Conservation (phyloP, 2,888 invertebrate genomes). For the Mantis religiosa region DNA sequence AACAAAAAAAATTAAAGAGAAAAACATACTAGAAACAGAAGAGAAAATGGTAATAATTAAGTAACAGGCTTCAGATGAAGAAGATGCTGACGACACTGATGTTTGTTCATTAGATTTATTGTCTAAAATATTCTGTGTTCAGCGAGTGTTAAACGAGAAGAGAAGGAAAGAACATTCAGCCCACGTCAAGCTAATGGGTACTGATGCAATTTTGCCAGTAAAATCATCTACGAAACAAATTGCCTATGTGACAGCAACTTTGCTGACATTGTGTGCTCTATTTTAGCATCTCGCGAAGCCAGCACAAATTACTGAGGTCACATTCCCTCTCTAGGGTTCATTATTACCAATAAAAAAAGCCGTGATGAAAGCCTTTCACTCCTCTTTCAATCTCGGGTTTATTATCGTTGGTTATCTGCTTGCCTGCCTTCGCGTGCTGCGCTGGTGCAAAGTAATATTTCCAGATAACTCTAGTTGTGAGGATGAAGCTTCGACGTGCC, state of each 20-base stretch:
- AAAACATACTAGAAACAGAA: too few relatives aligned
- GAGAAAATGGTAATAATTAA: too few relatives aligned
- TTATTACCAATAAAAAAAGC: not conserved
- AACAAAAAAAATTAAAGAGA: too few relatives aligned
- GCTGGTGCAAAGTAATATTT: not conserved
- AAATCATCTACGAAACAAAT: too few relatives aligned
- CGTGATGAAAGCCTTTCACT: not conserved
- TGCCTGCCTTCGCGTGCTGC: not conserved
- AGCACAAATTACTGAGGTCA: not conserved
- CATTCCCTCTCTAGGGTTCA: not conserved
- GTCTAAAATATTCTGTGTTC: too few relatives aligned
- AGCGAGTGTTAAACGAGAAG: too few relatives aligned
- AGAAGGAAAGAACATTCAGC: too few relatives aligned
- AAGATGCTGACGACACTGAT: too few relatives aligned
- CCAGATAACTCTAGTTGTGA: not conserved
- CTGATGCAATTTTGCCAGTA: too few relatives aligned
- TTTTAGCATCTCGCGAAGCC: not conserved
- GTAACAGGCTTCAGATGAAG: too few relatives aligned
- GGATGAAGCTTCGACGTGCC: not conserved
- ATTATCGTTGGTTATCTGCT: not conserved
- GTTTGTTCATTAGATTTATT: too few relatives aligned
- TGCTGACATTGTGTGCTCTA: not conserved
- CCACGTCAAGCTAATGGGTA: too few relatives aligned
- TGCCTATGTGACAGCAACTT: not conserved
- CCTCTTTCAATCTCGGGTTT: not conserved